Base-by-base conservation (phyloP, 2,113 vertebrate species). In the Colinus virginianus region DNA sequence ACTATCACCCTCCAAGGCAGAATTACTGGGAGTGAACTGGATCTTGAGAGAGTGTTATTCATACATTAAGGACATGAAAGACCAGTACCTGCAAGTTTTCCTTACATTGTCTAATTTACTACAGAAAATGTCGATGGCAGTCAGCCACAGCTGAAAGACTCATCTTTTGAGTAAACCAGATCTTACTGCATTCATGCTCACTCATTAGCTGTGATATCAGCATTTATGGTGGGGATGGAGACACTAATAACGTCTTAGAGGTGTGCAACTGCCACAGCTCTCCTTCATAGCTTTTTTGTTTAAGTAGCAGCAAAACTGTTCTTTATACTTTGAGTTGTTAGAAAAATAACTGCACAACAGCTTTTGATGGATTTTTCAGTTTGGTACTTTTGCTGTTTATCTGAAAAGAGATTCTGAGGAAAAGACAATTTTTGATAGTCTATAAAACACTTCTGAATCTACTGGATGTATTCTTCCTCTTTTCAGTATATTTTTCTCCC, bases 331-430 rank as follows among this genome's bases (percentile, higher is more conserved):
- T 58, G 16, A 14, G 28, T 2, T 69, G 66, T 11, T 21, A 83
- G 7, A 5, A 30, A 0, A 77, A 53, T 28, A 68, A 45, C 19
- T 30, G 5, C 20, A 19, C 0, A 1, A 5, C 1, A 78, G 59
- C 46, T 83, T 67, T 78, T 81, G 1, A 59, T 32, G 2, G 78
- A 34, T 2, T 61, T 74, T 91, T 76, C 36, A n/a, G 25, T 78
- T 17, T 34, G 40, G 13, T 17, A 78, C 12, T n/a, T 75, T 75
- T 75, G 32, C 32, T 59, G 28, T 22, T 16, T 7, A 17, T 46
- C 59, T 76, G 2, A 2, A 1, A 75, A 78, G 8, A 76, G 5
- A 56, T 87, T 45, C 25, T 56, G 22, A 71, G 78, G 4, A 38
- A 67, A 82, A 71, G 4, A 58, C 1, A 16, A 13, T 45, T 59